Percentiles rank a stretch among this genome's conserved stretches.
Conservation (phyloP, 1,140 invertebrate genomes). For the Zaprionus davidi region DNA sequence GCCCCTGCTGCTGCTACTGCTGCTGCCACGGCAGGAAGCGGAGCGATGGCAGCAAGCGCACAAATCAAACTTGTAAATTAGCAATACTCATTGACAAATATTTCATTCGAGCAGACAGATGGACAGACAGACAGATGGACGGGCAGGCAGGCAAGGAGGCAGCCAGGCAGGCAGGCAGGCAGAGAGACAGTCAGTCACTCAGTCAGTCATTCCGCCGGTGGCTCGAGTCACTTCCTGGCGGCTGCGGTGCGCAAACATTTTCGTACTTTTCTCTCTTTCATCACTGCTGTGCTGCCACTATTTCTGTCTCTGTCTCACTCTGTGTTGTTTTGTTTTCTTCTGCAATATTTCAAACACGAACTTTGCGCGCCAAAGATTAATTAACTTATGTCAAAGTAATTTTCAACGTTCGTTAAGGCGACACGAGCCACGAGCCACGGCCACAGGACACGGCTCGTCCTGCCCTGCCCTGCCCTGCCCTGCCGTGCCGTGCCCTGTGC, state of each 20-base stretch:
- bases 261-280: neutral
- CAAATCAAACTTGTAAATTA: slow-evolving; percentile 84
- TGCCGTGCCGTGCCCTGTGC: neutral
- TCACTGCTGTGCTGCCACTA: neutral
- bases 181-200: slow-evolving; percentile 19
- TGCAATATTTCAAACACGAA: slow-evolving; percentile 83
- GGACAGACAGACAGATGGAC: slow-evolving; percentile 47
- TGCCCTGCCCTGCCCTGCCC: neutral
- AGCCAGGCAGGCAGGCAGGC: slow-evolving; percentile 2
- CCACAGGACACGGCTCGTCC: slow-evolving; percentile 19
- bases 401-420: slow-evolving; percentile 84
- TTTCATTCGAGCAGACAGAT: slow-evolving; percentile 62
- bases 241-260: slow-evolving; percentile 38
- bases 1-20: no score
- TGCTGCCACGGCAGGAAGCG: slow-evolving; percentile 17
- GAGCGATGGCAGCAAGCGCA: slow-evolving; percentile 23
- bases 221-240: slow-evolving; percentile 31
- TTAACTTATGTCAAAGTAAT: slow-evolving; percentile 84
- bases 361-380: slow-evolving; percentile 83
- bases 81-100: slow-evolving; percentile 83
- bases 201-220: slow-evolving; percentile 26
- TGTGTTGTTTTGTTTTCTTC: slow-evolving; percentile 17
- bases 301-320: slow-evolving; percentile 20
- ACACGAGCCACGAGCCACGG: slow-evolving; percentile 51
- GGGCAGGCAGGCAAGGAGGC: slow-evolving; percentile 27